Evolutionary conservation across 2,113 vertebrate genomes (phyloP), one percentile per base, ranked within the genome.

Genomic region (Poicephalus meyeri): DNA sequence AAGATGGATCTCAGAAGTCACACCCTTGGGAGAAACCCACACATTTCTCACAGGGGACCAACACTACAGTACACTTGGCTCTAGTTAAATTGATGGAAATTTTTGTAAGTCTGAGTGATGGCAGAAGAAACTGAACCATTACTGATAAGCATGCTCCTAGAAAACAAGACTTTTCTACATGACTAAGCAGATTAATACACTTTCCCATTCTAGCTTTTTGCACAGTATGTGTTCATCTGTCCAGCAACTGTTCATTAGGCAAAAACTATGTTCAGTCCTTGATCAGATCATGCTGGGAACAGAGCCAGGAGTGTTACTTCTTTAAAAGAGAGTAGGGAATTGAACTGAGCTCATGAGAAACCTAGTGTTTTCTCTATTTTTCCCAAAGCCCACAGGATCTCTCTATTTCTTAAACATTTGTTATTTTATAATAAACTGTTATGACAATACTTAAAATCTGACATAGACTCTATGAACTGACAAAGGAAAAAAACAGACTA

Each of bases 221-320:
- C 61, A 76, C 44, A 63, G 41, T 76, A 87, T 65, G 11, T 35
- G 6, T 86, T 92, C 61, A 76, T 90, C 80, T 88, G 49, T 86
- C 86, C 93, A 95, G 80, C 94, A 95, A 83, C 46, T 71, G 50
- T 91, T 96, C 76, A 77, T 95, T 91, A 96, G 42, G 60, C 56
- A 92, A 95, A 96, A 90, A 11, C 47, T 42, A 79, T 16, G 25
- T 33, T 86, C 63, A 74, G 77, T 95, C 73, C 89, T 95, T 83
- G 73, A 96, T 84, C 92, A 91, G 64, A 92, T 91, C 81, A 95
- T 79, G 63, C 82, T 85, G 66, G 89, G 82, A 97, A 83, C 13
- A 60, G 29, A 87, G 88, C 88, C 93, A 86, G 79, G 47, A 70
- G 33, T 31, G 44, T 93, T 93, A 86, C 71, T 97, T 86, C 84